These are phyloP conservation scores for Lamproptera curius DNA, from an alignment of 2,888 invertebrate species.

Conservation along the genomic window DNA sequence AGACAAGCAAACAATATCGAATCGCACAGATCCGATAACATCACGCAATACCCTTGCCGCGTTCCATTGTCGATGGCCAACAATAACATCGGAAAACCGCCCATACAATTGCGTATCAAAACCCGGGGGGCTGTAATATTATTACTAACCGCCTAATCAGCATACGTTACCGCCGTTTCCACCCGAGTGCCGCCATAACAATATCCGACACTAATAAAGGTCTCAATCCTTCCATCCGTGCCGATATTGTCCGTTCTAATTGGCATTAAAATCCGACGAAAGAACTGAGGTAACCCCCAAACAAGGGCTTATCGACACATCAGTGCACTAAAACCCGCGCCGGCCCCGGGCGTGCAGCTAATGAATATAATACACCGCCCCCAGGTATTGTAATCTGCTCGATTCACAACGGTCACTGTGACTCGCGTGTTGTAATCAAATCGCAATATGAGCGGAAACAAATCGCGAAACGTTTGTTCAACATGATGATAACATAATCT, in stretches of 20 bases:
- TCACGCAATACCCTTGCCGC: neutral
- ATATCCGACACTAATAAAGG: slow-evolving; percentile 73
- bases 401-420: slow-evolving; percentile 15
- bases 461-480: too few species aligned
- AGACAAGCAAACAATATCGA: slow-evolving; percentile 8
- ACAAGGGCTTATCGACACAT: slow-evolving; percentile 69
- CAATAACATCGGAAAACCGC: slow-evolving; percentile 18
- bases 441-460: too few species aligned
- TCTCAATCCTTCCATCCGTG: slow-evolving; percentile 61
- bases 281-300: slow-evolving; percentile 68
- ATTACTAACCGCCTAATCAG: slow-evolving; percentile 30
- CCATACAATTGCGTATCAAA: slow-evolving; percentile 23
- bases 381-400: slow-evolving; percentile 51
- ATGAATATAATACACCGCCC: slow-evolving; percentile 60
- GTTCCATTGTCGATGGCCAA: slow-evolving; percentile 24
- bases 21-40: neutral
- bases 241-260: slow-evolving; percentile 71
- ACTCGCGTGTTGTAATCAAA: slow-evolving; percentile 20
- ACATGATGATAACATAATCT: too few species aligned
- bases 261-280: slow-evolving; percentile 67
- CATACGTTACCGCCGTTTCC: slow-evolving; percentile 40
- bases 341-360: slow-evolving; percentile 41
- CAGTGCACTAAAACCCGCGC: slow-evolving; percentile 43
- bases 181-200: slow-evolving; percentile 59
- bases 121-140: slow-evolving; percentile 26